Base-by-base conservation (phyloP, 2,888 invertebrate species). In the Sarcophaga subvicina region DNA sequence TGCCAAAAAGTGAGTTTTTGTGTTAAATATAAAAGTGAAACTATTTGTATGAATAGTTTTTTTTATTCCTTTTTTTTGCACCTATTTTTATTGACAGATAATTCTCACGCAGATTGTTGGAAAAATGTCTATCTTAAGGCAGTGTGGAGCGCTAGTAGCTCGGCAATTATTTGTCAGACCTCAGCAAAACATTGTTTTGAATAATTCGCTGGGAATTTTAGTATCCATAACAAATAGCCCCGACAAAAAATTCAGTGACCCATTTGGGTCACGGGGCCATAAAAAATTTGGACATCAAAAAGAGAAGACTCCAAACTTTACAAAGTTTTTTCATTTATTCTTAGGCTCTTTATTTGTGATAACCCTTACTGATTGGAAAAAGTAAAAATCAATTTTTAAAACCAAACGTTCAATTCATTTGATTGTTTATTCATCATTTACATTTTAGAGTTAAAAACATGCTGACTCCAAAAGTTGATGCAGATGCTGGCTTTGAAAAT, bases 281-380 rank as follows among this genome's bases (percentile, higher is more conserved):
- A 95, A 94, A 90, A 94, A 95, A 87, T 95, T 95, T 90, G 95
- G 95, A 0, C 95, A 95, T 88, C 94, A 94, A 89, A 91, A 92
- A 5, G 92, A 94, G 77, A 90, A 91, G 25, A 92, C 92, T 8
- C 93, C 94, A 0, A 89, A 49, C 0, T 8, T 94, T 6, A 93
- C 94, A 1, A 94, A 93, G 88, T 88, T 92, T 27, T 95, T 93
- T 89, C 94, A 94, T 89, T 81, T 91, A 0, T 88, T 94, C 20
- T 87, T 95, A 4, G 84, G 93, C 0, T 76, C 91, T 8, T 69
- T 92, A 0, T 91, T 95, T 76, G 0, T 94, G 1, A 77, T 92
- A 1, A 90, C 91, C 0, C 79, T 91, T 1, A 70, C 94, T 8
- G 93, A 95, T 90, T 95, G 94, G 91, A 91, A 91, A 89, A 93